A percentile compares a stretch with the other conserved stretches of the same genome.
phyloP scores from a whole-genome alignment of 2,888 invertebrate genomes.

The Phyllotreta striolata region DNA sequence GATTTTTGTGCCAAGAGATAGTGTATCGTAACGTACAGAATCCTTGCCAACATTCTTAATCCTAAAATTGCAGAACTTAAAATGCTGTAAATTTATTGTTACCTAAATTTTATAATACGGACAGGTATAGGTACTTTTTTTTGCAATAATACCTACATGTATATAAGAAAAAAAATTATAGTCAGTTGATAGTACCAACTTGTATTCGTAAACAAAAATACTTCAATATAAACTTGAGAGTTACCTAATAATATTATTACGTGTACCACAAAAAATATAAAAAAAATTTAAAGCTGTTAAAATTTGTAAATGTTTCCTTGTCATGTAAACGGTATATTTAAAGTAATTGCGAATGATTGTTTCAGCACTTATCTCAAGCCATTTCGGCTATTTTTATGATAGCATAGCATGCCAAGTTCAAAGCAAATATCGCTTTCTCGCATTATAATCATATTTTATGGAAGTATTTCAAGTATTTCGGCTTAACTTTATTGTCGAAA shows the following conservation, averaged over 20 bases:
- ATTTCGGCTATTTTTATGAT: slow-evolving; percentile 14
- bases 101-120: slow-evolving; percentile 3
- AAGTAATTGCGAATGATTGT: slow-evolving; percentile 19
- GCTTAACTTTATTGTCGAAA: too few species aligned
- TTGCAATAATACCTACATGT: neutral
- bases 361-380: slow-evolving; percentile 14
- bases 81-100: slow-evolving; percentile 18
- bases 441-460: slow-evolving; percentile 1
- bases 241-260: too few species aligned
- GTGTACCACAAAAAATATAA: neutral
- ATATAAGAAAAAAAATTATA: neutral
- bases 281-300: neutral
- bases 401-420: slow-evolving; percentile 11
- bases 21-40: too few species aligned
- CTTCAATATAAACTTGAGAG: neutral
- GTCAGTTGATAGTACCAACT: neutral
- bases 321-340: slow-evolving; percentile 18
- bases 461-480: too few species aligned
- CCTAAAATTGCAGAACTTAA: neutral
- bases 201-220: neutral
- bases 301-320: slow-evolving; percentile 19
- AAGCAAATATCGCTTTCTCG: slow-evolving; percentile 1
- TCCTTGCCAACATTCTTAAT: too few species aligned
- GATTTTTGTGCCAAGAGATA: too few species aligned
- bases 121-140: neutral